Evolutionary conservation across 2,797 vertebrate genomes (phyloP).

Genomic region (Cercopithecus hamlyni): DNA sequence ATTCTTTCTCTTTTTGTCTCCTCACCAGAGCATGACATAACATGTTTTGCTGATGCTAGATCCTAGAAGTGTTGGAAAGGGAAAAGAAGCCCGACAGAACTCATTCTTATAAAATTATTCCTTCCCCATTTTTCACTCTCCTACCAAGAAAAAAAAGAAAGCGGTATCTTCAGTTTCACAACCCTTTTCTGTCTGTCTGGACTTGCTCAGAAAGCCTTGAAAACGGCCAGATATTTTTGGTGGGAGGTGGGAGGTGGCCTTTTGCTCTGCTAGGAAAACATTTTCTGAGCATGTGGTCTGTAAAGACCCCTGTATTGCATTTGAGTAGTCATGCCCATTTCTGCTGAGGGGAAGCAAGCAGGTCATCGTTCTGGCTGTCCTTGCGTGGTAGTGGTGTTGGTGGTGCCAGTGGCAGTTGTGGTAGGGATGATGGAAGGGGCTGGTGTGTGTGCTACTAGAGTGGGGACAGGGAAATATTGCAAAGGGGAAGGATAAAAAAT

Average conservation of each 20-base stretch:
- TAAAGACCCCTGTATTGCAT: neutral
- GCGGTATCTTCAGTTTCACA: slow-evolving; percentile 74
- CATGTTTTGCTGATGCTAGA: slow-evolving; percentile 73
- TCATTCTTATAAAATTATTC: slow-evolving; percentile 64
- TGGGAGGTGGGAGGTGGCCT: neutral
- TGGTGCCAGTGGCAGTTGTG: neutral
- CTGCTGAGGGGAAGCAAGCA: neutral
- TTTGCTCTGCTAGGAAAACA: neutral
- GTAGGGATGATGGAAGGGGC: neutral
- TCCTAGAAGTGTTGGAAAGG: slow-evolving; percentile 66
- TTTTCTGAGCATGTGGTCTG: slow-evolving; percentile 4
- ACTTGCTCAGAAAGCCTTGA: slow-evolving; percentile 72
- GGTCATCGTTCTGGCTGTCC: neutral
- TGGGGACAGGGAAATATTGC: neutral
- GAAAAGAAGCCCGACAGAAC: slow-evolving; percentile 73
- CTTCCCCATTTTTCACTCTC: neutral
- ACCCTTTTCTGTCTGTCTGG: slow-evolving; percentile 58
- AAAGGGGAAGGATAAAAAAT: slow-evolving; percentile 31
- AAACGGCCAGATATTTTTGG: slow-evolving; percentile 48
- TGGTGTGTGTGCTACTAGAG: neutral
- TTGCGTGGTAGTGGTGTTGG: neutral
- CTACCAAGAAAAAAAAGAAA: neutral
- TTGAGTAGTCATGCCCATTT: neutral
- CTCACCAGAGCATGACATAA: slow-evolving; percentile 70
- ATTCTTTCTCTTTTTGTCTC: slow-evolving; percentile 68